Evolutionary conservation across 2,113 vertebrate genomes (phyloP), one percentile per base, ranked within the genome.

Genomic region (Antidorcas marsupialis): DNA sequence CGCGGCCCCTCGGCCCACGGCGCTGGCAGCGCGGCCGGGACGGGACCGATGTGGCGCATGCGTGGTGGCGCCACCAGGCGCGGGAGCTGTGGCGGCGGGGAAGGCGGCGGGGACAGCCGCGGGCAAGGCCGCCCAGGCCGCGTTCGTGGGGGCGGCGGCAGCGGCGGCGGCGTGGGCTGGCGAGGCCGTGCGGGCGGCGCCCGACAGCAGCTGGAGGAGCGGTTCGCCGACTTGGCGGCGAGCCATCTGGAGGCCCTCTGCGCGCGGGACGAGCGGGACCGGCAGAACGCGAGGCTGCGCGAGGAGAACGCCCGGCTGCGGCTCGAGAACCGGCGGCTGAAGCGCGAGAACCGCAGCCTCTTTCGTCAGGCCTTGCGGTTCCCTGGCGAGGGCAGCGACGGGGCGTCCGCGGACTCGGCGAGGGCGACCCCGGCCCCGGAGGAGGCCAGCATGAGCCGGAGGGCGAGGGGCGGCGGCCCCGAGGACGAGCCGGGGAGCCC

Each of bases 181-280:
- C 83, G 97, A 59, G 98, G 97, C 84, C 95, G 98, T 13, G 97
- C 98, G 84, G 97, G 95, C 74, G 98, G 98, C 15, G 98, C 95
- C 83, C 96, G 52, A 6, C 98, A 95, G 71, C 98, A 98, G 82
- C 98, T 99, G 81, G 99, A 99, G 95, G 98, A 99, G 96, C 99
- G 99, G 59, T 99, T 99, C 96, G 98, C 98, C 74, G 98, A 99
- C 92, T 98, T 99, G 97, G 99, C 99, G 2, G 98, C 98, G 28
- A 99, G 99, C 98, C 99, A 99, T 97, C 96, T 99, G 97, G 99
- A 99, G 89, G 99, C 99, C 93, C 98, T 99, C 93, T 98, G 97
- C 89, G 99, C 99, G 97, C 99, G 99, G 97, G 98, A 99, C 25
- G 99, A 99, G 94, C 98, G 99, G 95, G 99, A 99, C 98, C 97